Evolutionary conservation across 2,888 invertebrate species (phyloP).

Genomic region (Diarsia mendica): DNA sequence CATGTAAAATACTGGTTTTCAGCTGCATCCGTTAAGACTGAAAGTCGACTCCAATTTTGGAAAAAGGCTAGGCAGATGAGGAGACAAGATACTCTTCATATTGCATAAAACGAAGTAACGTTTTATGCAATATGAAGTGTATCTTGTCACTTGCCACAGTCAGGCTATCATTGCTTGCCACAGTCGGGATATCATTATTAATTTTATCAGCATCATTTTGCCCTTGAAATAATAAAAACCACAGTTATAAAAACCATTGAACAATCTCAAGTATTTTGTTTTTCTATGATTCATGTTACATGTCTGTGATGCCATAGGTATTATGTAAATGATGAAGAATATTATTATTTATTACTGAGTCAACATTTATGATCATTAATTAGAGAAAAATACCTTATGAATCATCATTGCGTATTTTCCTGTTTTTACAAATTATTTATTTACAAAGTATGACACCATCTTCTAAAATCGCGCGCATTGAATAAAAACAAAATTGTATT

Average conservation of each 20-base stretch:
- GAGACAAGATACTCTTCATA: no score
- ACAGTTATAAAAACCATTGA: background rate
- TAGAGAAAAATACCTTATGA: constrained; percentile 16
- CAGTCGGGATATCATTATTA: no score
- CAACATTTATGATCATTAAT: background rate
- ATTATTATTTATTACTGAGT: constrained; percentile 21
- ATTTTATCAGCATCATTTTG: background rate
- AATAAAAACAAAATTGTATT: background rate
- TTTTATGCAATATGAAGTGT: background rate
- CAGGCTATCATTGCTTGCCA: no score
- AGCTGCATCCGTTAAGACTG: no score
- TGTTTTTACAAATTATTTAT: background rate
- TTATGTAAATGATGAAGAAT: constrained; percentile 17
- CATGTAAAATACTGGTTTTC: no score
- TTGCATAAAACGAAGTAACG: no score
- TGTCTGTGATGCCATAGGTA: background rate
- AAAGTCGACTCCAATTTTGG: no score
- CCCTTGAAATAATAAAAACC: background rate
- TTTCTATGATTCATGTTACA: background rate
- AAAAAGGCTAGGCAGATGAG: no score
- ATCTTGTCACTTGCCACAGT: background rate
- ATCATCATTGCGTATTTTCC: background rate
- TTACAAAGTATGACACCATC: background rate
- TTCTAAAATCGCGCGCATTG: background rate
- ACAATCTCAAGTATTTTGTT: background rate